Evolutionary conservation across 2,113 vertebrate genomes (phyloP).

Genomic region (Narcine bancroftii): DNA sequence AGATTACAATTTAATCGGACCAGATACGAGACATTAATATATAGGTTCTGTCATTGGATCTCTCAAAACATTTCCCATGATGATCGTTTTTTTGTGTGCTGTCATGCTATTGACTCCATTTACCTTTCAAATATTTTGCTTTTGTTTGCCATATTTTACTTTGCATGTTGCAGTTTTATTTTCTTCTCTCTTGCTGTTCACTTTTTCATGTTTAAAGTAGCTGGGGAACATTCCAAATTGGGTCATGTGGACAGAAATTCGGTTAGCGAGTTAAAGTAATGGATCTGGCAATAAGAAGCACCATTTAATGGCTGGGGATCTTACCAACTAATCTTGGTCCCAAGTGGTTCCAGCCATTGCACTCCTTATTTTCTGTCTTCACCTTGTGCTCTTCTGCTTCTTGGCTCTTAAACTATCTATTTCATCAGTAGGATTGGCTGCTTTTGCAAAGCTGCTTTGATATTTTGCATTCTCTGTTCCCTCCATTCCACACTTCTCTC

Average conservation of each 20-base stretch:
- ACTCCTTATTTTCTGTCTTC: not conserved
- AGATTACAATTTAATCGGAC: not conserved
- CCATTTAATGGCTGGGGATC: not conserved
- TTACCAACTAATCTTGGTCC: not conserved
- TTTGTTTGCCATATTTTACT: not conserved
- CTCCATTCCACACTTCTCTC: too few relatives aligned
- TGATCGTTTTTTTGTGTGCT: not conserved
- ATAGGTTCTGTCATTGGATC: not conserved
- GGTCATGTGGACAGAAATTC: not conserved
- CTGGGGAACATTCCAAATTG: not conserved
- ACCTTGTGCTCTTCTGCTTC: not conserved
- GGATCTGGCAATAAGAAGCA: not conserved
- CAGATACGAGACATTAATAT: not conserved
- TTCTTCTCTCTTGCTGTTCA: not conserved
- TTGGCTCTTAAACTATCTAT: not conserved
- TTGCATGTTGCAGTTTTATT: not conserved
- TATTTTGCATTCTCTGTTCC: not conserved
- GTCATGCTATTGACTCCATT: not conserved
- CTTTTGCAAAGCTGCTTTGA: not conserved
- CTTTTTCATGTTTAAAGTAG: not conserved
- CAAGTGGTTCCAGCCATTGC: not conserved
- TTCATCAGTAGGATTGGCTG: not conserved
- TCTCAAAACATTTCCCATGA: not conserved
- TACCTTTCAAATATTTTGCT: not conserved
- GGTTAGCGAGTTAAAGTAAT: not conserved